phyloP scores from a whole-genome alignment of 2,888 invertebrate genomes.

The Philopedon plagiatum region DNA sequence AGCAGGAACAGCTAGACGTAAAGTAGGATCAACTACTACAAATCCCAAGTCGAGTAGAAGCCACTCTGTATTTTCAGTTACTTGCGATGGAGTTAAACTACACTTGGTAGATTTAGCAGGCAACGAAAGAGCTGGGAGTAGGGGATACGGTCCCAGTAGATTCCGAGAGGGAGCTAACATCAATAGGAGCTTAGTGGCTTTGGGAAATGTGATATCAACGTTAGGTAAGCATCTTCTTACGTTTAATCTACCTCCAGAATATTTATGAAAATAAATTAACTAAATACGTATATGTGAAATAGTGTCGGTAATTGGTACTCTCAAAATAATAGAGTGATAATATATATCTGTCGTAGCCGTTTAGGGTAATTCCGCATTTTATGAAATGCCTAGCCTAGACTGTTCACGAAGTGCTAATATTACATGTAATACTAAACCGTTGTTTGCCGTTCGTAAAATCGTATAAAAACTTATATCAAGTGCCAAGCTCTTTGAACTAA shows the following conservation, averaged over 20 bases:
- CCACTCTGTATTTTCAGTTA: conserved; percentile 80
- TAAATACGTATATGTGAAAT: no score
- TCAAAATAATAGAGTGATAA: no score
- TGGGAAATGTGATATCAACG: conserved; percentile 87
- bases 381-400: no score
- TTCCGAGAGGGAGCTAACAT: conserved; percentile 80
- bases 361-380: no score
- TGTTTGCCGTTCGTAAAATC: no score
- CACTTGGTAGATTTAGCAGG: conserved; percentile 79
- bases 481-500: no score
- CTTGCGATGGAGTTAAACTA: conserved; percentile 76
- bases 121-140: conserved; percentile 75
- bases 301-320: no score
- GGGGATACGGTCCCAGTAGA: conserved; percentile 68
- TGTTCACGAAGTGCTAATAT: no score
- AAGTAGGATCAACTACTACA: conserved; percentile 80
- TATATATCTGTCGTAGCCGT: no score
- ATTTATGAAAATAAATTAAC: not conserved
- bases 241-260: no score
- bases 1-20: conserved; percentile 75
- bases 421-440: no score
- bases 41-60: conserved; percentile 82
- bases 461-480: no score
- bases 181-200: conserved; percentile 84
- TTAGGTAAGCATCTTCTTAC: conserved; percentile 75